Percentiles rank a stretch among this genome's conserved stretches.
Conservation (phyloP, 2,888 invertebrate genomes). For the Ochropacha duplaris region DNA sequence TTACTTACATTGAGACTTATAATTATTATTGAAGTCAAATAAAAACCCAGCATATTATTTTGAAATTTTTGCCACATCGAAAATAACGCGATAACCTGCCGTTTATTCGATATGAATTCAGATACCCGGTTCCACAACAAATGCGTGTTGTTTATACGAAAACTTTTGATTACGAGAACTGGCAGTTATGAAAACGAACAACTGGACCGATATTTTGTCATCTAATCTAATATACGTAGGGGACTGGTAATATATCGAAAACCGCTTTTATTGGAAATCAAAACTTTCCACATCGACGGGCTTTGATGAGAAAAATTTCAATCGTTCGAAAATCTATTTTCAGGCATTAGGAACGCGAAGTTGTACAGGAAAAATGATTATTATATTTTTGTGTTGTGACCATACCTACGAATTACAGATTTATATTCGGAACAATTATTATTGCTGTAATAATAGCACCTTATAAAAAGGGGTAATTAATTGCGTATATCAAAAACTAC, state of each 20-base stretch:
- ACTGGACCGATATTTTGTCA: slow-evolving; percentile 32
- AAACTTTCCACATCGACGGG: slow-evolving; percentile 25
- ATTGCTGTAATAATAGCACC: too few species aligned
- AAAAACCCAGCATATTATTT: too few species aligned
- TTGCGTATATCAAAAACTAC: too few species aligned
- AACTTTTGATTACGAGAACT: slow-evolving; percentile 12
- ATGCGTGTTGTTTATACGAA: slow-evolving; percentile 35
- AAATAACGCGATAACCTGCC: background rate
- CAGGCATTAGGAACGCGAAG: background rate
- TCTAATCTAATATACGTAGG: slow-evolving; percentile 20
- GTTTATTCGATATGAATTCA: background rate
- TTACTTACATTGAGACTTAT: too few species aligned
- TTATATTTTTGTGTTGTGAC: too few species aligned
- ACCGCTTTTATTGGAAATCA: slow-evolving; percentile 38
- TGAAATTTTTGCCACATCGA: too few species aligned
- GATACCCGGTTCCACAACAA: slow-evolving; percentile 3
- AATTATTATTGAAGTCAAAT: too few species aligned
- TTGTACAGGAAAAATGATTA: background rate
- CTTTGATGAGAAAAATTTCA: slow-evolving; percentile 27
- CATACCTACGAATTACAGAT: too few species aligned
- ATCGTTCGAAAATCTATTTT: slow-evolving; percentile 8
- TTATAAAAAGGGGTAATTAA: too few species aligned
- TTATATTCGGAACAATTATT: too few species aligned
- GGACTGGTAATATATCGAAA: slow-evolving; percentile 18
- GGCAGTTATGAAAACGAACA: slow-evolving; percentile 13